Percentiles rank a stretch among this genome's conserved stretches.
Conservation (phyloP, 1,140 invertebrate genomes). For the Drosophila littoralis region DNA sequence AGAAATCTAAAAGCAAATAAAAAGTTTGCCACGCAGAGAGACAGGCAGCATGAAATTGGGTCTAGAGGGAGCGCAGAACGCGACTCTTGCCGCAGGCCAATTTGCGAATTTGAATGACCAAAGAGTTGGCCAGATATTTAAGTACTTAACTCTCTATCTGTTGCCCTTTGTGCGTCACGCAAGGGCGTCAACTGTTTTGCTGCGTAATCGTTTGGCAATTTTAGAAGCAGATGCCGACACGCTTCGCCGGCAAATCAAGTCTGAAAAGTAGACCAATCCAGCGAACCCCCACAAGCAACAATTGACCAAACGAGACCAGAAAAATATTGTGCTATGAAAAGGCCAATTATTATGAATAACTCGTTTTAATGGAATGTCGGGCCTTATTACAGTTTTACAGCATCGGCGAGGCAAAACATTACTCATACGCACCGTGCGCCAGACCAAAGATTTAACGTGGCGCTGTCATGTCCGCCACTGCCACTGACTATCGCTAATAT, state of each 20-base stretch:
- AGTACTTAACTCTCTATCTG: conserved; percentile 4
- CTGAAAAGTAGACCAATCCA: conserved; percentile 54
- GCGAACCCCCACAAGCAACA: conserved; percentile 59
- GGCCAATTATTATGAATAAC: conserved; percentile 81
- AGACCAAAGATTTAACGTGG: conserved; percentile 61
- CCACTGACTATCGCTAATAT: conserved; percentile 45
- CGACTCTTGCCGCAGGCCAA: conserved; percentile 40
- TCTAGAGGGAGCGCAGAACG: conserved; percentile 38
- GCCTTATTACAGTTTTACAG: conserved; percentile 68
- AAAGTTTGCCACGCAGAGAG: conserved; percentile 60
- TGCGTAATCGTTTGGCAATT: conserved; percentile 51
- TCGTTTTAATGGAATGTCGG: conserved; percentile 77
- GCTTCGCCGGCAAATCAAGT: conserved; percentile 34
- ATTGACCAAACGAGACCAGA: conserved; percentile 61
- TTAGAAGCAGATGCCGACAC: conserved; percentile 26
- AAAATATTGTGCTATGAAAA: conserved; percentile 76
- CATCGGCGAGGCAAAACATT: conserved; percentile 51
- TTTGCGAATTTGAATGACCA: conserved; percentile 65
- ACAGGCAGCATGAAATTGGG: conserved; percentile 52
- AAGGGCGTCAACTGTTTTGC: conserved; percentile 59
- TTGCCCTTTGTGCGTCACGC: conserved; percentile 18
- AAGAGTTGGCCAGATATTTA: conserved; percentile 8
- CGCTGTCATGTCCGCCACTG: conserved; percentile 43
- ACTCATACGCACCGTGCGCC: conserved; percentile 73
- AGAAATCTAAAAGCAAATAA: conserved; percentile 78